A percentile compares a stretch with the other conserved stretches of the same genome.
Conservation (phyloP, 2,113 vertebrate species). For the Gymnocephalus cernua region DNA sequence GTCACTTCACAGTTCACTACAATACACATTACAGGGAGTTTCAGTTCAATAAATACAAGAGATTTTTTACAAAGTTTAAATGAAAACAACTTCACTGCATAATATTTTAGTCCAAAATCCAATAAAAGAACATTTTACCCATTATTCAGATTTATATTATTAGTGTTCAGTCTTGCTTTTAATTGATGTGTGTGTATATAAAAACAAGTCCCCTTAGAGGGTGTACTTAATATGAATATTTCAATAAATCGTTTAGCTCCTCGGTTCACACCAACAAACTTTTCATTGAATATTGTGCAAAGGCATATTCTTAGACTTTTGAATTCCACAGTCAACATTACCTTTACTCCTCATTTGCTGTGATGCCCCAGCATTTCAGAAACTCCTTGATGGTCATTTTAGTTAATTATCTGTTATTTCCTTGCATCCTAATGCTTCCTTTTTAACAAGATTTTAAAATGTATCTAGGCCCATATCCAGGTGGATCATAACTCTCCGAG, state of each 20-base stretch:
- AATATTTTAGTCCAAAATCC: neutral
- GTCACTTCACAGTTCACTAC: neutral
- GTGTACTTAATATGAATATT: neutral
- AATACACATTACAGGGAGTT: neutral
- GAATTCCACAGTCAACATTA: slow-evolving; percentile 3
- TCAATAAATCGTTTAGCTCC: neutral
- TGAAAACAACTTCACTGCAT: slow-evolving; percentile 2
- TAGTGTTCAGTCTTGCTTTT: neutral
- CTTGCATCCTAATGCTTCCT: slow-evolving; percentile 8
- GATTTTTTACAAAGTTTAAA: neutral
- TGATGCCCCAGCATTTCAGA: neutral
- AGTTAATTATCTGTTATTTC: slow-evolving; percentile 28
- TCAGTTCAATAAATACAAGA: neutral
- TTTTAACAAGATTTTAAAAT: slow-evolving; percentile 40
- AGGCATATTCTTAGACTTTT: neutral
- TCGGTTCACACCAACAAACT: neutral
- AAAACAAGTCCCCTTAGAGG: neutral
- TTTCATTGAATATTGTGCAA: neutral
- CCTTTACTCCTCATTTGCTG: neutral
- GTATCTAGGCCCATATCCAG: slow-evolving; percentile 33
- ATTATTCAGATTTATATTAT: neutral
- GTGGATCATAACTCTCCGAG: slow-evolving; percentile 31
- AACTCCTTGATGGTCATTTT: slow-evolving; percentile 36
- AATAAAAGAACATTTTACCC: neutral
- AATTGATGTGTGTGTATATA: slow-evolving; percentile 2